Conservation (phyloP, 2,113 vertebrate genomes). For the Zootoca vivipara region DNA sequence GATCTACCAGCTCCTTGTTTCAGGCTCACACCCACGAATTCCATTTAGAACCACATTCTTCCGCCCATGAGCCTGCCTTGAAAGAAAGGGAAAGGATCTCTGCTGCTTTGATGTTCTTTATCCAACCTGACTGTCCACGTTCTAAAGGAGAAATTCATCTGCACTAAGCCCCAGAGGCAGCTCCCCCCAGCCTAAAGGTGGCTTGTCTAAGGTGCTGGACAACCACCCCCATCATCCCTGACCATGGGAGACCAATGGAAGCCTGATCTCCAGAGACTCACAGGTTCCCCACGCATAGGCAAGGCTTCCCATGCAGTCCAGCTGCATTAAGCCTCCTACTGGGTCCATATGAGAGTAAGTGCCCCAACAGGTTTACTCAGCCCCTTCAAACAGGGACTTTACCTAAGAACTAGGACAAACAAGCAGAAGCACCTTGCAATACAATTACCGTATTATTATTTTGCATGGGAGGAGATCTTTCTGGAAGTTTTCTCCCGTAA, state of each 20-base stretch:
- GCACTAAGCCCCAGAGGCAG: background rate
- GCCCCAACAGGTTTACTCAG: background rate
- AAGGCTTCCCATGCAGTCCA: background rate
- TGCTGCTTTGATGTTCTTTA: background rate
- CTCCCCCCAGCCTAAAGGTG: conserved; percentile 33
- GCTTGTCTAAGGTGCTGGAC: too few species aligned
- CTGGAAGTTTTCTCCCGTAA: background rate
- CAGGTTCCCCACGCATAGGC: background rate
- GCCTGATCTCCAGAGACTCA: too few species aligned
- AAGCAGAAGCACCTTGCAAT: background rate
- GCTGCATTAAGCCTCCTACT: background rate
- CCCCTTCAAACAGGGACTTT: background rate
- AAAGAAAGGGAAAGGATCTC: background rate
- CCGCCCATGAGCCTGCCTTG: background rate
- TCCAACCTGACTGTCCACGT: background rate
- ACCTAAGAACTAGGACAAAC: background rate
- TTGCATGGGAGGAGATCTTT: too few species aligned
- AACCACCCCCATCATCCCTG: too few species aligned
- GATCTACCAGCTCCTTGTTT: background rate
- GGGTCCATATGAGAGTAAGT: too few species aligned
- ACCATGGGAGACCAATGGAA: too few species aligned
- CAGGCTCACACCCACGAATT: background rate
- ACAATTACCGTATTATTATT: background rate
- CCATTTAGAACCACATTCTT: background rate
- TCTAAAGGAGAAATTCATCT: too few species aligned